Conservation (phyloP, 2,113 vertebrate species). For the Oenanthe melanoleuca region DNA sequence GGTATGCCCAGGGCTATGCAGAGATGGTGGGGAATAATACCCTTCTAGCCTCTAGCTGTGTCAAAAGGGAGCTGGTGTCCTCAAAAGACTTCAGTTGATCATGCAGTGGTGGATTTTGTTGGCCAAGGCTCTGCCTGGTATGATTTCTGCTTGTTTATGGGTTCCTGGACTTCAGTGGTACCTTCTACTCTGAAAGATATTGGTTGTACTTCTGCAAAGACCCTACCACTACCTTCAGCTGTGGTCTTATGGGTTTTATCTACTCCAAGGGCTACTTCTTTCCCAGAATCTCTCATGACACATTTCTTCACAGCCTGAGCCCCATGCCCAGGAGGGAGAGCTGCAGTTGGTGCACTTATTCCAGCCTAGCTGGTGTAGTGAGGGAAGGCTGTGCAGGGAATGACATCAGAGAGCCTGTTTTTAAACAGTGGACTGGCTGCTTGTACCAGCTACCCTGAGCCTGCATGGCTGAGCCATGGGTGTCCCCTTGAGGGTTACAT, state of each 20-base stretch:
- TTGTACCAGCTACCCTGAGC: fast-evolving
- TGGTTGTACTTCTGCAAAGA: neutral
- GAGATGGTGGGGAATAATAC: neutral
- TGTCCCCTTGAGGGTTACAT: neutral
- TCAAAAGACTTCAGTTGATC: neutral
- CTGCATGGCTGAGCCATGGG: fast-evolving
- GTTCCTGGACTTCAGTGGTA: neutral
- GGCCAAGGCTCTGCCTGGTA: neutral
- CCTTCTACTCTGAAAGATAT: neutral
- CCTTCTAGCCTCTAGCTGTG: neutral
- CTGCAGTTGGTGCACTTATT: fast-evolving
- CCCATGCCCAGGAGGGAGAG: neutral
- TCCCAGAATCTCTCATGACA: neutral
- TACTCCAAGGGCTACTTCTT: neutral
- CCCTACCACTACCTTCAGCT: neutral
- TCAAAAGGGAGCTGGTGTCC: neutral
- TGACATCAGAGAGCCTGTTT: neutral
- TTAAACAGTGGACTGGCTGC: neutral
- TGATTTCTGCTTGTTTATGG: neutral
- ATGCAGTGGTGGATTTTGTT: neutral
- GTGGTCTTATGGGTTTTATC: neutral
- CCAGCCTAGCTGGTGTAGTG: neutral
- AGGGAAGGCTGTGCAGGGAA: neutral
- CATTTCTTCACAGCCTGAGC: neutral
- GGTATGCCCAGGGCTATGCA: neutral